Conservation (phyloP, 2,888 invertebrate genomes). For the Bedellia somnulentella region DNA sequence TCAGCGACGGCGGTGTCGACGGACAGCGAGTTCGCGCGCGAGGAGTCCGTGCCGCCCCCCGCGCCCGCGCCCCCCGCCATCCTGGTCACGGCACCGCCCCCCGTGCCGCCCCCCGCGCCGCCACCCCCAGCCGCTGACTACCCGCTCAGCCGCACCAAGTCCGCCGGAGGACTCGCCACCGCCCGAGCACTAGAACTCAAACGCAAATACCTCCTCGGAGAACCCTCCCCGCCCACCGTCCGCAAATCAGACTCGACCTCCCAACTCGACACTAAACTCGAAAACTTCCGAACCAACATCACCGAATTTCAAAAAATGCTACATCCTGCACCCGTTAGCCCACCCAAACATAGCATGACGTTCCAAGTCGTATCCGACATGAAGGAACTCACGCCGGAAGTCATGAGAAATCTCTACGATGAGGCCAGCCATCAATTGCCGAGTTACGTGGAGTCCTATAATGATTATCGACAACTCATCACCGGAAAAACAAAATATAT, state of each 20-base stretch:
- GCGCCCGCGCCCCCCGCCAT: no score
- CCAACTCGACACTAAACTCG: constrained; percentile 80
- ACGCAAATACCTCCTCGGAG: constrained; percentile 80
- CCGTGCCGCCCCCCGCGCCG: constrained; percentile 66
- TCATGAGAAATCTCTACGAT: constrained; percentile 51
- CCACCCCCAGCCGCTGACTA: constrained; percentile 65
- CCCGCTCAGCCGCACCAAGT: constrained; percentile 78
- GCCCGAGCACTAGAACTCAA: constrained; percentile 86
- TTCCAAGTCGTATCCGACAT: constrained; percentile 30
- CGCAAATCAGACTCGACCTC: constrained; percentile 83
- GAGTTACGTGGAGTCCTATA: constrained; percentile 29
- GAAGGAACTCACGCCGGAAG: constrained; percentile 60
- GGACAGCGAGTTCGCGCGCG: constrained; percentile 89
- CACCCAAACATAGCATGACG: constrained; percentile 17
- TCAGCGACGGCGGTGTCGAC: constrained; percentile 92
- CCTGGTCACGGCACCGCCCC: no score
- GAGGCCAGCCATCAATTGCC: constrained; percentile 41
- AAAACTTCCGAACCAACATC: constrained; percentile 82
- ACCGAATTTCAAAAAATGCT: constrained; percentile 86
- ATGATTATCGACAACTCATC: constrained; percentile 51
- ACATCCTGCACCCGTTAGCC: constrained; percentile 68
- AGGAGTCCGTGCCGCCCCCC: constrained; percentile 69
- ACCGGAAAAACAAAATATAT: no score
- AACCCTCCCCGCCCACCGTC: constrained; percentile 68
- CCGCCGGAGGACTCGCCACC: constrained; percentile 85